These are phyloP conservation scores for Dichetophora obliterata DNA, from an alignment of 2,888 invertebrate genomes.

Conservation along the genomic window DNA sequence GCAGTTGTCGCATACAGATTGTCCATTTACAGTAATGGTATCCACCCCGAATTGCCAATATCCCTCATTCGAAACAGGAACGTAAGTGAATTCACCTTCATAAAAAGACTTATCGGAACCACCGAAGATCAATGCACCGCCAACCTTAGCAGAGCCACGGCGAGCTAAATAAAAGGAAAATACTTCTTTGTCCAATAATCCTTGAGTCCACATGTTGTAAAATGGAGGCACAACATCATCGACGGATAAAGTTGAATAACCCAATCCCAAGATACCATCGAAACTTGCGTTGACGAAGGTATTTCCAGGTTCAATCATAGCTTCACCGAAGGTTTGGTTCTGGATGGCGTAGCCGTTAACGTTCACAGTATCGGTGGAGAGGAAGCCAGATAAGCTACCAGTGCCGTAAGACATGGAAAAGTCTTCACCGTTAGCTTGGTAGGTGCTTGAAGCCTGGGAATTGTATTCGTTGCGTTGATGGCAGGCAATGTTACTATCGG, in stretches of 20 bases:
- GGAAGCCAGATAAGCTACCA: conserved; percentile 93
- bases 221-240: conserved; percentile 91
- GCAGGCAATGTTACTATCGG: conserved; percentile 91
- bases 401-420: conserved; percentile 95
- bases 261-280: conserved; percentile 97
- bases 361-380: conserved; percentile 88
- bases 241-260: conserved; percentile 85
- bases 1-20: conserved; percentile 84
- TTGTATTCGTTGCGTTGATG: conserved; percentile 96
- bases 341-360: conserved; percentile 77
- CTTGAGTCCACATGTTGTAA: conserved; percentile 88
- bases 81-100: conserved; percentile 74
- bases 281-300: conserved; percentile 97
- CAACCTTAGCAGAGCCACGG: conserved; percentile 75
- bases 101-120: conserved; percentile 92
- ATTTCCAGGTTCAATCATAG: conserved; percentile 89
- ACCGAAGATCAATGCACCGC: conserved; percentile 91
- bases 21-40: conserved; percentile 71
- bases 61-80: conserved; percentile 83
- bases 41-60: conserved; percentile 98
- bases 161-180: conserved; percentile 93
- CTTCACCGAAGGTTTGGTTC: conserved; percentile 94
- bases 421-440: conserved; percentile 86
- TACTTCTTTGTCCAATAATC: conserved; percentile 77
- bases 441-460: conserved; percentile 83